These are phyloP conservation scores for Chrysolina americana DNA, from an alignment of 2,888 invertebrate genomes.

Conservation along the genomic window DNA sequence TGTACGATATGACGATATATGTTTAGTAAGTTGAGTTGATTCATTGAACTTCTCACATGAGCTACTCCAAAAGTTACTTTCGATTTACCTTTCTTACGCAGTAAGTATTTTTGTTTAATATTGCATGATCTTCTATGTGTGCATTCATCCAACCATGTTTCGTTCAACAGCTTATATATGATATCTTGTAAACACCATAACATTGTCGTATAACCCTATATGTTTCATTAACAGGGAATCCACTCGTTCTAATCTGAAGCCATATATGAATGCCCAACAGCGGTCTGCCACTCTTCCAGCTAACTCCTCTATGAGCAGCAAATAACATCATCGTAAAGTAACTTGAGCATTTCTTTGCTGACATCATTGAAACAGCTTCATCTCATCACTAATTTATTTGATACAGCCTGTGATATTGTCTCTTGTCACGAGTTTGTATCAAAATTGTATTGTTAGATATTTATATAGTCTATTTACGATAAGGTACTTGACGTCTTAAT, in stretches of 20 bases:
- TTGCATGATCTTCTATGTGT: slow-evolving; percentile 10
- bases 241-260: slow-evolving; percentile 83
- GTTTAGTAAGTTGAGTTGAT: too few relatives aligned
- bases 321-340: slow-evolving; percentile 59
- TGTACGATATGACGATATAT: too few relatives aligned
- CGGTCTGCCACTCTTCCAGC: slow-evolving; percentile 91
- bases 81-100: not conserved
- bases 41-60: too few relatives aligned
- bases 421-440: slow-evolving; percentile 46
- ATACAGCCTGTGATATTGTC: slow-evolving; percentile 47
- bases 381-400: slow-evolving; percentile 53
- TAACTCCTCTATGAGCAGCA: slow-evolving; percentile 82
- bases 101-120: slow-evolving; percentile 15
- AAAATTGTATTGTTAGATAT: slow-evolving; percentile 45
- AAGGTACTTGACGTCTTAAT: slow-evolving; percentile 51
- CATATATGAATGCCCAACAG: slow-evolving; percentile 82
- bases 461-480: slow-evolving; percentile 51
- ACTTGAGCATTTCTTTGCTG: slow-evolving; percentile 24
- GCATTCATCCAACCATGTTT: too few relatives aligned
- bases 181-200: not conserved
- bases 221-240: slow-evolving; percentile 76
- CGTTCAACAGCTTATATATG: not conserved
- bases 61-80: not conserved
- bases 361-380: slow-evolving; percentile 36
- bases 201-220: slow-evolving; percentile 34